Evolutionary conservation across 1,140 invertebrate species (phyloP).

Genomic region (Asbolus verrucosus): DNA sequence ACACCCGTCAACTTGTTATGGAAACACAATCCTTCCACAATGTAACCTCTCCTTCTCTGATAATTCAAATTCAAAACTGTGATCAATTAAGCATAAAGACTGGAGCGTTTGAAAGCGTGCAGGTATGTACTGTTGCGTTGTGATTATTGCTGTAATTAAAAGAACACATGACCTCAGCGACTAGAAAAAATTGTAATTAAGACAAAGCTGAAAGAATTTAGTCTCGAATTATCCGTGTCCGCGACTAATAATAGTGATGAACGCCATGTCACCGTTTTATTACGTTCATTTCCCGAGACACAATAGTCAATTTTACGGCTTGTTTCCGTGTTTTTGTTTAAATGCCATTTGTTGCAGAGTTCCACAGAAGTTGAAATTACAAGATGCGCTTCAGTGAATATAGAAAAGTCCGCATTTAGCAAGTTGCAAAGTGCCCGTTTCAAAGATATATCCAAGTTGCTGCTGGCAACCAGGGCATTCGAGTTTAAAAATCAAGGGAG

Average conservation of each 20-base stretch:
- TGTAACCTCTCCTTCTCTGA: conserved; percentile 66
- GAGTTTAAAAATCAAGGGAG: conserved; percentile 70
- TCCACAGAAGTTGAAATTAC: conserved; percentile 66
- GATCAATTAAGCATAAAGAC: conserved; percentile 68
- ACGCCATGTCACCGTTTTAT: not conserved
- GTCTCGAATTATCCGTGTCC: not conserved
- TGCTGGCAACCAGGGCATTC: conserved; percentile 72
- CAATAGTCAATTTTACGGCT: not conserved
- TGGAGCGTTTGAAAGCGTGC: conserved; percentile 69
- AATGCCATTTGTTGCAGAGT: conserved; percentile 39
- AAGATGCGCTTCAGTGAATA: conserved; percentile 69
- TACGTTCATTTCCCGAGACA: not conserved
- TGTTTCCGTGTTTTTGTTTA: not conserved
- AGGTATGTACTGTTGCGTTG: conserved; percentile 49
- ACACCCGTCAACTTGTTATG: conserved; percentile 67
- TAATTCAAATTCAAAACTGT: conserved; percentile 69
- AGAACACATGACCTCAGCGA: not conserved
- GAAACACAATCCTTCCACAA: conserved; percentile 70
- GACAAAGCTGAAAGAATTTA: not conserved
- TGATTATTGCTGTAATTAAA: not conserved
- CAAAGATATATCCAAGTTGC: conserved; percentile 68
- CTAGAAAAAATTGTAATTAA: conserved; percentile 15
- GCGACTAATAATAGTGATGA: conserved; percentile 17
- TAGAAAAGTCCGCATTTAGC: conserved; percentile 74
- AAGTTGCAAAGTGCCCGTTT: conserved; percentile 72